Conservation (phyloP, 2,888 invertebrate species). For the Drosophila anomelani region DNA sequence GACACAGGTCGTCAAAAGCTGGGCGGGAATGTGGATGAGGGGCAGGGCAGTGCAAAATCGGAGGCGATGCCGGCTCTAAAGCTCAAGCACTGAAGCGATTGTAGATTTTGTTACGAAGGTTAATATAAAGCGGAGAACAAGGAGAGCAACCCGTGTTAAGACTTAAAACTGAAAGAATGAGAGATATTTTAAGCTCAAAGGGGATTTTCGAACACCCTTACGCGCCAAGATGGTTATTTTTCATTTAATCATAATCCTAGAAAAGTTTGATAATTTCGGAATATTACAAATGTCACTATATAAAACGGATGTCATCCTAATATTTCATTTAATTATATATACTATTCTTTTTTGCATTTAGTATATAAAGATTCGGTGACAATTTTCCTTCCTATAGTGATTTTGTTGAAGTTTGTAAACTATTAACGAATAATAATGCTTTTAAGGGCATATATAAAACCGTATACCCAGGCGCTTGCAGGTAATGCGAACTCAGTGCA, state of each 20-base stretch:
- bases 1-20: constrained; percentile 36
- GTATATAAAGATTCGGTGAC: not conserved
- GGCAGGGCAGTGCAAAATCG: constrained; percentile 32
- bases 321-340: not conserved
- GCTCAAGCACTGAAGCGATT: constrained; percentile 57
- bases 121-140: constrained; percentile 53
- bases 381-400: not conserved
- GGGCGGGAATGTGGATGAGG: constrained; percentile 32
- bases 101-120: constrained; percentile 70
- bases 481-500: constrained; percentile 72
- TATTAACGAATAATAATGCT: not conserved
- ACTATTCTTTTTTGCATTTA: not conserved
- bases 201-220: constrained; percentile 28
- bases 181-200: not conserved
- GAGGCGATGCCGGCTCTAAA: constrained; percentile 50
- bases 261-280: not conserved
- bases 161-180: constrained; percentile 31
- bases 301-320: no score
- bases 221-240: not conserved
- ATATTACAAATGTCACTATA: no score
- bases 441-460: constrained; percentile 10
- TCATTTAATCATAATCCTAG: no score
- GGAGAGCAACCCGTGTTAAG: constrained; percentile 56
- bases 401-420: not conserved
- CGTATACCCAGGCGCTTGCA: constrained; percentile 46